These are phyloP conservation scores for Pterocles gutturalis DNA, from an alignment of 2,113 vertebrate species.

Conservation along the genomic window DNA sequence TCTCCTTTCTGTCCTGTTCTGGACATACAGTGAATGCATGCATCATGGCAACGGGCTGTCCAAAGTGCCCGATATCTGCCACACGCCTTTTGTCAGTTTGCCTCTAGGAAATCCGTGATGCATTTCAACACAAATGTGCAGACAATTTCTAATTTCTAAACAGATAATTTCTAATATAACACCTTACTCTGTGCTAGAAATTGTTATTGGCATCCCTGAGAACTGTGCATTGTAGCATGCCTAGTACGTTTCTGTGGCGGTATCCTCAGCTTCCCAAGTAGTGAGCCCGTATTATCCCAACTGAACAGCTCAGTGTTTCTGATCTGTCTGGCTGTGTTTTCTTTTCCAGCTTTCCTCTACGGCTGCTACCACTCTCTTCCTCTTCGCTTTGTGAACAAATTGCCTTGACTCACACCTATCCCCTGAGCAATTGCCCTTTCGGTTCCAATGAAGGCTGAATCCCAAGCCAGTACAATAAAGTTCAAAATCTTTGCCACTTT, in stretches of 20 bases:
- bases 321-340: neutral
- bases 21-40: neutral
- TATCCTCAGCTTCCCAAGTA: neutral
- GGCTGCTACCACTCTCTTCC: neutral
- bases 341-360: neutral
- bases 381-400: neutral
- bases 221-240: neutral
- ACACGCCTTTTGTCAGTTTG: neutral
- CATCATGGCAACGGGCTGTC: neutral
- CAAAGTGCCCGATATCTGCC: accelerated
- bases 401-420: neutral
- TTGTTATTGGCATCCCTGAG: neutral
- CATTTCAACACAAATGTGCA: neutral
- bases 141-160: neutral
- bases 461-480: neutral
- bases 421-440: neutral
- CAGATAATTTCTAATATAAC: neutral
- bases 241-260: neutral
- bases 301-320: neutral
- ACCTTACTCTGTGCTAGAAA: neutral
- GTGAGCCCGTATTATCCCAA: neutral
- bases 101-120: neutral
- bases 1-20: neutral
- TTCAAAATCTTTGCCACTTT: conserved; percentile 27
- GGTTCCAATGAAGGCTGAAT: neutral